Base-by-base conservation (phyloP, 2,888 invertebrate species). In the Petrophora chlorosata region DNA sequence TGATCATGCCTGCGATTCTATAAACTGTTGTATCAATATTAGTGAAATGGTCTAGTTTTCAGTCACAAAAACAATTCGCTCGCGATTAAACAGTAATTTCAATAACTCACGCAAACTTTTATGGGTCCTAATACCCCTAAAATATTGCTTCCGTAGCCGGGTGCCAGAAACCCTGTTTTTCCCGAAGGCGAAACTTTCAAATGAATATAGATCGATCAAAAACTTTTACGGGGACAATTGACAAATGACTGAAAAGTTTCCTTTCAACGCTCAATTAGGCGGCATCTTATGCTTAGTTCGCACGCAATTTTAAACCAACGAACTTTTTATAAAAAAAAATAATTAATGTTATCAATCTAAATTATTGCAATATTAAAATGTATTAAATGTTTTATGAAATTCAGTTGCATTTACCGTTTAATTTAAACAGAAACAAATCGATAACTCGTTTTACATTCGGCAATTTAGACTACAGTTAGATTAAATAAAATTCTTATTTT, bases 201-300 rank as follows among this genome's bases (percentile, higher is more conserved):
- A 50, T 51, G 38, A 56, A 60, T 59, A 59, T 60, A 59, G 61
- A 54, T 54, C 46, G 38, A 42, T 53, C 39, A 33, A 22, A 46
- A 55, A 47, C 40, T 54, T 41, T 36, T 35, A 35, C 41, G 13
- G 53, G 59, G 47, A 59, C 55, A 59, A 65, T 57, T 63, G 67
- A 66, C 62, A 63, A 67, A 61, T 59, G 58, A 51, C 64, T 64
- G 42, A 50, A 58, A 70, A 68, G 58, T 71, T 70, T 59, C 46
- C 58, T 52, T 64, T 68, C 57, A 59, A 66, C 63, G 68, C 68
- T 65, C 73, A 67, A 75, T 75, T 75, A 64, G 65, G 67, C n/a
- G n/a, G n/a, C n/a, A n/a, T n/a, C 34, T 52, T 47, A 52, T 46
- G 59, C 43, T 58, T 40, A 38, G 38, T 43, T 33, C 33, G 40